A percentile compares a stretch with the other conserved stretches of the same genome.
phyloP scores from a whole-genome alignment of 2,113 vertebrate species.

The Pardalotus punctatus region DNA sequence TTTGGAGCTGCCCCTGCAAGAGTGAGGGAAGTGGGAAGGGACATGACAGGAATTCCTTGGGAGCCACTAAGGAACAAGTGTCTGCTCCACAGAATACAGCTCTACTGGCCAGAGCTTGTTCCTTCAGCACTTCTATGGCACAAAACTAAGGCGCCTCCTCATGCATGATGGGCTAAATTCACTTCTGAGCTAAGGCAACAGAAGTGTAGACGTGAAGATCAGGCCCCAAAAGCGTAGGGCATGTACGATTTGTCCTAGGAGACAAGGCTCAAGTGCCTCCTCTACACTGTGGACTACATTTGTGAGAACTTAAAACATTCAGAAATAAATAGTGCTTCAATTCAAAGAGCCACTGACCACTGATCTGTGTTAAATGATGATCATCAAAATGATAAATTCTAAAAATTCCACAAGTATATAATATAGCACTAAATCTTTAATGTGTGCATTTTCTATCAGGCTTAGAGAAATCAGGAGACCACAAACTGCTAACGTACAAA shows the following conservation, averaged over 20 bases:
- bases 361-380: neutral
- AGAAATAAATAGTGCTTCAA: too few relatives aligned
- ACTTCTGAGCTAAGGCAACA: neutral
- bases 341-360: neutral
- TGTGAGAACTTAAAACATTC: neutral
- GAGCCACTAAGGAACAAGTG: neutral
- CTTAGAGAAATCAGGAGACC: neutral
- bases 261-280: neutral
- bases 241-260: neutral
- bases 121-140: neutral
- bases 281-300: neutral
- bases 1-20: neutral
- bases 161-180: neutral
- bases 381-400: neutral
- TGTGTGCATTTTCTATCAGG: neutral
- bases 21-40: neutral
- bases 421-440: neutral
- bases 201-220: neutral
- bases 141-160: neutral
- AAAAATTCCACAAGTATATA: neutral
- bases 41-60: neutral
- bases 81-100: neutral
- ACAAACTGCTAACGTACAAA: neutral
- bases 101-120: neutral
- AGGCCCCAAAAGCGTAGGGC: rapidly evolving